Evolutionary conservation across 1,140 invertebrate species (phyloP), one percentile per base, ranked within the genome.

Genomic region (Drosophila nigrodunni): DNA sequence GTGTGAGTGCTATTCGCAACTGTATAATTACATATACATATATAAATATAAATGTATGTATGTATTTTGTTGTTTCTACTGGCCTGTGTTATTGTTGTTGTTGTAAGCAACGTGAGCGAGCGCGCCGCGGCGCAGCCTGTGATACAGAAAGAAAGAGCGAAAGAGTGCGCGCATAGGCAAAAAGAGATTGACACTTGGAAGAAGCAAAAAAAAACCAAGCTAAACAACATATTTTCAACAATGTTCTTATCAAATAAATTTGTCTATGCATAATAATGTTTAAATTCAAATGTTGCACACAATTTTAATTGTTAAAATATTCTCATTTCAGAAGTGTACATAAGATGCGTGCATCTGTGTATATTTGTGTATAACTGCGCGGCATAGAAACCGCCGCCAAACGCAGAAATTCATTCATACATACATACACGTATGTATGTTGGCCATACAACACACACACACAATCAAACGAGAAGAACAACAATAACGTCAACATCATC

Each of bases 11-110:
- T 58, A 69, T 78, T 76, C 78, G 82, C 82, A 78, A 86, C 78
- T 86, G 71, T 86, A 78, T 87, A 87, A 87, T 82, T 86, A 79
- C 82, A 82, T 82, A 81, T 67, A 86, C 52, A 73, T 69, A 30
- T 30, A 30, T 30, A 30, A 30, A 74, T 50, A 39, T 37, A 50
- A 49, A 44, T 50, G 43, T 37, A 44, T 25, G 50, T 59, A 64
- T 34, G 43, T 30, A 59, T 73, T 68, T 73, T 66, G 61, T 66
- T 75, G 64, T 54, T 57, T 39, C 50, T 65, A 50, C 52, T 83
- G 73, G 18, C 25, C 25, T 30, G 77, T 70, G 60, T 76, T 68
- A 47, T 72, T 85, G 67, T 76, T 68, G 52, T 72, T 85, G 67
- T 66, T 82, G 80, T 79, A 83, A 83, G 80, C 71, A 65, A 67